A percentile compares a stretch with the other conserved stretches of the same genome.
phyloP scores from a whole-genome alignment of 1,140 invertebrate genomes.

The Cotesia typhae region DNA sequence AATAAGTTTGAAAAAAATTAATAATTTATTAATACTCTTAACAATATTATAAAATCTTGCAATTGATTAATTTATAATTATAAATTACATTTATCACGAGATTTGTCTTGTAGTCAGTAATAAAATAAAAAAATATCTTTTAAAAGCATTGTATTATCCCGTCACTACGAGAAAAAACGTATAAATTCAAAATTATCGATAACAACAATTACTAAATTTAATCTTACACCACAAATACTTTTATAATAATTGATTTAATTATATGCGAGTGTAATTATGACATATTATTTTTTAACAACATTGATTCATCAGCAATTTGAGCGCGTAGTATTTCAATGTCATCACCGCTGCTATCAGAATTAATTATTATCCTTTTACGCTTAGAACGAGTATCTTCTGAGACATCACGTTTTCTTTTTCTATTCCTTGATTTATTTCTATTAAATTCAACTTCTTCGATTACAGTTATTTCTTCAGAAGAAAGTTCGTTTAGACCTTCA shows the following conservation, averaged over 20 bases:
- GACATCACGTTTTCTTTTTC: constrained; percentile 35
- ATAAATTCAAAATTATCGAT: not conserved
- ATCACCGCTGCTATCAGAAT: constrained; percentile 40
- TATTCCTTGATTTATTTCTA: constrained; percentile 9
- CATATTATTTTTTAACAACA: constrained; percentile 28
- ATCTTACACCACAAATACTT: not conserved
- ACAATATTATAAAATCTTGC: too few species aligned
- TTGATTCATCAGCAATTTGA: constrained; percentile 41
- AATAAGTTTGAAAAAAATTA: too few species aligned
- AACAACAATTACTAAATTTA: too few species aligned
- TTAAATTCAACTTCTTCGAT: constrained; percentile 22
- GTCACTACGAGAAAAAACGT: not conserved
- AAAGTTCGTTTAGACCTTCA: constrained; percentile 24
- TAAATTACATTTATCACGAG: too few species aligned
- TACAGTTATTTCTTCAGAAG: constrained; percentile 25
- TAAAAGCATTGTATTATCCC: not conserved
- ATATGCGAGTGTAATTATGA: not conserved
- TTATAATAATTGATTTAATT: too few species aligned
- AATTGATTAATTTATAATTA: too few species aligned
- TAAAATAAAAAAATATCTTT: constrained; percentile 1
- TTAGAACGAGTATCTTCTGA: constrained; percentile 3
- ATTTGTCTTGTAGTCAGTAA: too few species aligned
- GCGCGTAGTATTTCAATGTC: constrained; percentile 41
- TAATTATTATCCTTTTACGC: constrained; percentile 22
- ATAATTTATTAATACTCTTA: too few species aligned